A percentile compares a stretch with the other conserved stretches of the same genome.
Conservation (phyloP, 1,140 invertebrate genomes). For the Hylaeus volcanicus region DNA sequence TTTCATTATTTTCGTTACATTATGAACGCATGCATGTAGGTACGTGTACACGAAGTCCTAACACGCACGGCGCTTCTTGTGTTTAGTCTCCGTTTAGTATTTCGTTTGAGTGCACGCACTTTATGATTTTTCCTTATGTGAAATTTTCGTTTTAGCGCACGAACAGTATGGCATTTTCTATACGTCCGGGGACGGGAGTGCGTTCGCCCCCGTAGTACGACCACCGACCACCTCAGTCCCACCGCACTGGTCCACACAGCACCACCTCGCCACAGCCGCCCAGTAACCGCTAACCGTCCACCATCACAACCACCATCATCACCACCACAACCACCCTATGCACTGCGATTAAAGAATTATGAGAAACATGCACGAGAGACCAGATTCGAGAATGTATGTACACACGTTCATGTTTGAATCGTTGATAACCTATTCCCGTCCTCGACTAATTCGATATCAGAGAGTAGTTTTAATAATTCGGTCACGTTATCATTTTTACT, state of each 20-base stretch:
- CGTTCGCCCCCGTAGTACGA: slow-evolving; percentile 84
- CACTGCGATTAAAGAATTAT: slow-evolving; percentile 74
- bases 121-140: slow-evolving; percentile 76
- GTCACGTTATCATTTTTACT: too few species aligned
- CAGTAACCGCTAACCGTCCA: slow-evolving; percentile 82
- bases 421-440: slow-evolving; percentile 13
- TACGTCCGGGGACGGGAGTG: slow-evolving; percentile 81
- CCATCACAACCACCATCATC: slow-evolving; percentile 71
- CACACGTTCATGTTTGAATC: slow-evolving; percentile 55
- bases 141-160: slow-evolving; percentile 83
- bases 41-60: background rate
- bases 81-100: slow-evolving; percentile 11
- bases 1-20: too few species aligned
- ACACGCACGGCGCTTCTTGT: slow-evolving; percentile 45
- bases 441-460: background rate
- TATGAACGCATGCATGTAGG: background rate
- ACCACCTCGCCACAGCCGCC: slow-evolving; percentile 81
- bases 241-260: slow-evolving; percentile 82
- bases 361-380: slow-evolving; percentile 65
- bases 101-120: slow-evolving; percentile 55
- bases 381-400: slow-evolving; percentile 70
- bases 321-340: slow-evolving; percentile 68
- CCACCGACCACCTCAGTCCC: slow-evolving; percentile 81
- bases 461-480: too few species aligned
- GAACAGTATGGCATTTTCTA: slow-evolving; percentile 81